These are phyloP conservation scores for Lithophane ornitopus DNA, from an alignment of 2,888 invertebrate genomes.

Conservation along the genomic window DNA sequence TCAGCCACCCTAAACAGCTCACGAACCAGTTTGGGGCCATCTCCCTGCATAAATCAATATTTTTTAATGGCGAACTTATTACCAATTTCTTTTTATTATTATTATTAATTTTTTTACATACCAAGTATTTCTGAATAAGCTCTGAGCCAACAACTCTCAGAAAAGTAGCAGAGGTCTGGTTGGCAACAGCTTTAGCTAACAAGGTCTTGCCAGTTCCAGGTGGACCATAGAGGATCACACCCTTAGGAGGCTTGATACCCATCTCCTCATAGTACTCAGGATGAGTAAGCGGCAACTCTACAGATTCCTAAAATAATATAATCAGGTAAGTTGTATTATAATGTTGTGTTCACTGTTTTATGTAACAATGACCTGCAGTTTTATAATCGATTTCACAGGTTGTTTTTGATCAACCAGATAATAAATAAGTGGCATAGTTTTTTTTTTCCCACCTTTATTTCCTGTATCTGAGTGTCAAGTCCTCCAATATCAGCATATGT, in stretches of 20 bases:
- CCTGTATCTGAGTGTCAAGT: conserved; percentile 98
- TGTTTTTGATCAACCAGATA: neutral
- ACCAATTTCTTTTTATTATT: neutral
- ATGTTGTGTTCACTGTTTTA: neutral
- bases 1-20: conserved; percentile 99
- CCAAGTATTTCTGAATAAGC: conserved; percentile 99
- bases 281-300: conserved; percentile 99
- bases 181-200: conserved; percentile 99
- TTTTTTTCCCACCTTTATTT: conserved; percentile 83
- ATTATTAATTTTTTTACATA: no score
- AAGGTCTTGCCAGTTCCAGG: conserved; percentile 99
- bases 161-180: conserved; percentile 99
- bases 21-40: conserved; percentile 99
- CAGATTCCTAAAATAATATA: conserved; percentile 93
- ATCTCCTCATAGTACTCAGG: conserved; percentile 99
- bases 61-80: neutral
- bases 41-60: conserved; percentile 92
- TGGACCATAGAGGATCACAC: conserved; percentile 99
- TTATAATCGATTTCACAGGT: neutral
- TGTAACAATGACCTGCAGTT: neutral
- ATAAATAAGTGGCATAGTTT: neutral
- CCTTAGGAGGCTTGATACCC: conserved; percentile 99
- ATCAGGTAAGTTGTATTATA: neutral
- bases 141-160: conserved; percentile 99
- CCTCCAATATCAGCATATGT: conserved; percentile 99